Evolutionary conservation across 2,113 vertebrate species (phyloP).

Genomic region (Alosa alosa): DNA sequence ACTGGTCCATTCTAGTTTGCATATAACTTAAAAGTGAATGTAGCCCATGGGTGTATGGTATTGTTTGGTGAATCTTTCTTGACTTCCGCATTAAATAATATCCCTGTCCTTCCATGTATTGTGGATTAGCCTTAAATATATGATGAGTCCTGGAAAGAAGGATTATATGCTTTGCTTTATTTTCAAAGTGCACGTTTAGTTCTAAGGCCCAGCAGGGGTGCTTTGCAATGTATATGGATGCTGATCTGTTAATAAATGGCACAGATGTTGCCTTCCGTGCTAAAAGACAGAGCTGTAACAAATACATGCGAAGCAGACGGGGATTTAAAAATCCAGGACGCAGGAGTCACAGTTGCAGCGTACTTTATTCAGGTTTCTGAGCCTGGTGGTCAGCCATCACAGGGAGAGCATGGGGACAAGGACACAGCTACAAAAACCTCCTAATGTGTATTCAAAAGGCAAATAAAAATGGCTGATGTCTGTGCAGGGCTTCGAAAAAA

Average conservation of each 20-base stretch:
- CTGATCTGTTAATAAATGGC: constrained; percentile 14
- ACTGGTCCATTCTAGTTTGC: neutral
- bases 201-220: neutral
- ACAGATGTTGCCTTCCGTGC: constrained; percentile 2
- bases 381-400: constrained; percentile 44
- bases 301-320: constrained; percentile 16
- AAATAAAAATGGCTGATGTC: constrained; percentile 38
- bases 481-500: constrained; percentile 41
- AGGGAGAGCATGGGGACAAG: constrained; percentile 32
- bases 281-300: constrained; percentile 16
- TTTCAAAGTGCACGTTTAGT: neutral
- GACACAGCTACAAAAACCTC: constrained; percentile 36
- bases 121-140: constrained; percentile 5
- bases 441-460: constrained; percentile 47
- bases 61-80: neutral
- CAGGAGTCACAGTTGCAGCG: constrained; percentile 44
- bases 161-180: neutral
- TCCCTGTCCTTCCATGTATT: neutral
- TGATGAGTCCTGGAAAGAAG: constrained; percentile 2
- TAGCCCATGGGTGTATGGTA: neutral
- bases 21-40: neutral
- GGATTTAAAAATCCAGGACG: constrained; percentile 28
- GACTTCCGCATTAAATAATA: neutral
- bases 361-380: constrained; percentile 56
- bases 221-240: neutral